Conservation (phyloP, 2,113 vertebrate species). For the Hydropotes inermis region DNA sequence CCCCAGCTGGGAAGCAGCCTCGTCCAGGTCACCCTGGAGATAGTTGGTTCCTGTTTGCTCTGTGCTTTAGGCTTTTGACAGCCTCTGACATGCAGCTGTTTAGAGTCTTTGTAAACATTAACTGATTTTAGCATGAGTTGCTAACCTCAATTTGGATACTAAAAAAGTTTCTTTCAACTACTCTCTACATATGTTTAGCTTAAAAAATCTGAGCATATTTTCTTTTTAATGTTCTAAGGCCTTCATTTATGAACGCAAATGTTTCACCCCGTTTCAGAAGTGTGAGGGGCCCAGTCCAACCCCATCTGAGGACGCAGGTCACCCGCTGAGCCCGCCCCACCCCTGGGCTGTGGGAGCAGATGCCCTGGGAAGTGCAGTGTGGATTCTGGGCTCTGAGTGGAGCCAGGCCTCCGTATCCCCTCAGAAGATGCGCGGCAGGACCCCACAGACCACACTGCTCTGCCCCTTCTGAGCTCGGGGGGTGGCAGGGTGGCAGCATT, state of each 20-base stretch:
- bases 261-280: not conserved
- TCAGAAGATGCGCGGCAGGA: not conserved
- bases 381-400: not conserved
- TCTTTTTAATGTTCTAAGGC: not conserved
- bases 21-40: not conserved
- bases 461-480: not conserved
- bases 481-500: fast-evolving
- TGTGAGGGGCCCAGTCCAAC: not conserved
- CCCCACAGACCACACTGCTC: not conserved
- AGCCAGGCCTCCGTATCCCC: not conserved
- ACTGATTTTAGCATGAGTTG: not conserved
- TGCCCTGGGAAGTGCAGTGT: not conserved
- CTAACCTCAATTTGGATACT: not conserved
- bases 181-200: not conserved
- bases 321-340: not conserved
- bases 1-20: not conserved
- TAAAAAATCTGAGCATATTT: not conserved
- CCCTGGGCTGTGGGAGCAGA: not conserved
- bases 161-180: not conserved
- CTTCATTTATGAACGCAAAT: not conserved
- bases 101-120: not conserved
- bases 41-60: not conserved
- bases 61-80: not conserved
- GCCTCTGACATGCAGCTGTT: not conserved
- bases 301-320: not conserved